A percentile compares a stretch with the other conserved stretches of the same genome.
Evolutionary conservation across 2,888 invertebrate genomes (phyloP).

Genomic region (Alcis repandata): DNA sequence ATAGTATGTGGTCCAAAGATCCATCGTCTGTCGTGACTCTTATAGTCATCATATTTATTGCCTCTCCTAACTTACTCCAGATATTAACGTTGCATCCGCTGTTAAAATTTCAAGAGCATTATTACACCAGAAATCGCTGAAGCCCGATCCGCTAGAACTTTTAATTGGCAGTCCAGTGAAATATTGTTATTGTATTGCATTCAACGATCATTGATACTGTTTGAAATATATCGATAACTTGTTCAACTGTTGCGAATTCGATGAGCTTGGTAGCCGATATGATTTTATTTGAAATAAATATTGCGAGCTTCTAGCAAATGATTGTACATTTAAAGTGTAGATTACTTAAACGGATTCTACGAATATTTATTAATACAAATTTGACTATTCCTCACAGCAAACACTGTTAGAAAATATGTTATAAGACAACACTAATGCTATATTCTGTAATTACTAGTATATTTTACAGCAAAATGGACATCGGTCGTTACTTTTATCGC

Average conservation of each 20-base stretch:
- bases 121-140: slow-evolving; percentile 67
- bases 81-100: slow-evolving; percentile 61
- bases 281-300: slow-evolving; percentile 18
- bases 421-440: slow-evolving; percentile 8
- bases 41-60: not conserved
- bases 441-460: slow-evolving; percentile 12
- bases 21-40: not conserved
- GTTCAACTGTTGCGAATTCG: slow-evolving; percentile 34
- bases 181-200: slow-evolving; percentile 70
- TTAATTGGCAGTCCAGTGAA: slow-evolving; percentile 78
- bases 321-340: not conserved
- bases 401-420: not conserved
- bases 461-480: slow-evolving; percentile 15
- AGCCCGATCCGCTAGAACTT: slow-evolving; percentile 72
- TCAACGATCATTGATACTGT: slow-evolving; percentile 65
- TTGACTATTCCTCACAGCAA: not conserved
- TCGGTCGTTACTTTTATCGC: slow-evolving; percentile 13
- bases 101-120: slow-evolving; percentile 74
- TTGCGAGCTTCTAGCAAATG: not conserved
- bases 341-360: not conserved
- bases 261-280: slow-evolving; percentile 21
- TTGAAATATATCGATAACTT: slow-evolving; percentile 58
- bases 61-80: slow-evolving; percentile 42
- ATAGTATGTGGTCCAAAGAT: too few species aligned
- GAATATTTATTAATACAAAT: not conserved